Base-by-base conservation (phyloP, 2,113 vertebrate genomes). In the Jacana jacana region DNA sequence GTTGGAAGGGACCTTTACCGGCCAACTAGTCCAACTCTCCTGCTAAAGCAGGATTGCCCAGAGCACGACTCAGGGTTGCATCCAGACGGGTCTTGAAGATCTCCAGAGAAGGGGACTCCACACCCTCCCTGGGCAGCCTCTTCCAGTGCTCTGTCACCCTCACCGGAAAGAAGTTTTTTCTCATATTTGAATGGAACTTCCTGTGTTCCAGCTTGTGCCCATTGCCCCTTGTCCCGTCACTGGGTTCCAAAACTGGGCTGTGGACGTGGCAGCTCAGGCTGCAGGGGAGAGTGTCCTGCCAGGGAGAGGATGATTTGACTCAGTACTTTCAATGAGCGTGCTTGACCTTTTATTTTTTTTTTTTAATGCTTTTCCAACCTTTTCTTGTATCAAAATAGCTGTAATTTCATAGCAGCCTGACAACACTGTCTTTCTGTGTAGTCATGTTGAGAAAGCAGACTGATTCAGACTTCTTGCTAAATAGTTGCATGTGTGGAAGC, bases 381-480 rank as follows among this genome's bases (percentile, higher is more conserved):
- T 89, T 86, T 86, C 24, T 55, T 84, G 13, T 77, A 35, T 86
- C 52, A 81, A 91, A 95, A 86, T 83, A 82, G 27, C 55, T 86
- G 44, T 78, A 76, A 79, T 65, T 76, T 91, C 13, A 57, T 49
- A 48, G n/a, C 72, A 91, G 65, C 11, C 30, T 94, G 57, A 57
- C 65, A 57, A 22, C 10, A 4, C 31, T 61, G 46, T 31, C n/a
- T 12, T 87, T 87, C 66, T 77, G 30, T 35, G 35, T 76, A 80
- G 66, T 93, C 66, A 30, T 22, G 44, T n/a, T 76, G 70, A 84
- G 84, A 85, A 73, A 3, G 44, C 84, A 18, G 52, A 64, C 27
- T 91, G 88, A 92, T 86, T 94, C 93, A 95, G 65, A n/a, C 60
- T 77, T 63, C 35, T 88, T 93, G 80, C 61, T 77, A 73, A 88